Base-by-base conservation (phyloP, 2,797 vertebrate species). In the Naso thynnoides region DNA sequence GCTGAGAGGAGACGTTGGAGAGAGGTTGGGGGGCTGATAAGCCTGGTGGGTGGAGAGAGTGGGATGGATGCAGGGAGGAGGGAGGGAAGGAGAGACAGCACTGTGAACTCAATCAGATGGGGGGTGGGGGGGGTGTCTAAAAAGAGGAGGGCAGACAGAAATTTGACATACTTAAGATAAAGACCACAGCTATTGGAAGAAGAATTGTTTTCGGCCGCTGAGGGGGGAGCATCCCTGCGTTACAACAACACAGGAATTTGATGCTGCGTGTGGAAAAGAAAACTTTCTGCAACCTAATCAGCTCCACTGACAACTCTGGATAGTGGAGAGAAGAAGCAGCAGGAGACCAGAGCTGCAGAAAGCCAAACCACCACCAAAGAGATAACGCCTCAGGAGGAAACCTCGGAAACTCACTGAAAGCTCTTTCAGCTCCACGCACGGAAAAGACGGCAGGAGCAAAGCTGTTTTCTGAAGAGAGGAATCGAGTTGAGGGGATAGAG, bases 31-130 rank as follows among this genome's bases (percentile, higher is more conserved):
- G 76, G 77, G 81, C 54, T 76, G 88, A 89, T 89, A 91, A 91
- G 82, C 56, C 78, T 70, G 62, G 81, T 88, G 86, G 90, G 89
- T 75, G 90, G 89, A 75, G 86, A 75, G 86, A 89, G 76, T 79
- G 83, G 76, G 88, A 83, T 83, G 82, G 85, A 86, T 84, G 73
- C 52, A 75, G 52, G 72, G 83, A 74, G 82, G 79, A 76, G 83
- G 85, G 79, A 73, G 78, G 50, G 59, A 44, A 59, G 27, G 70
- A 80, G 62, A 68, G 50, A 81, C 67, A 19, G 60, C 61, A 48
- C 59, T 61, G 69, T 62, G 75, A 50, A 71, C 54, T 76, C 55
- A 31, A 56, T 81, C 47, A 70, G 65, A 82, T 76, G 67, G 48
- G 62, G 55, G 15, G 68, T 29, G 63, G 63, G 71, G 57, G 45